These are phyloP conservation scores for Mythimna vitellina DNA, from an alignment of 2,888 invertebrate species.

Conservation along the genomic window DNA sequence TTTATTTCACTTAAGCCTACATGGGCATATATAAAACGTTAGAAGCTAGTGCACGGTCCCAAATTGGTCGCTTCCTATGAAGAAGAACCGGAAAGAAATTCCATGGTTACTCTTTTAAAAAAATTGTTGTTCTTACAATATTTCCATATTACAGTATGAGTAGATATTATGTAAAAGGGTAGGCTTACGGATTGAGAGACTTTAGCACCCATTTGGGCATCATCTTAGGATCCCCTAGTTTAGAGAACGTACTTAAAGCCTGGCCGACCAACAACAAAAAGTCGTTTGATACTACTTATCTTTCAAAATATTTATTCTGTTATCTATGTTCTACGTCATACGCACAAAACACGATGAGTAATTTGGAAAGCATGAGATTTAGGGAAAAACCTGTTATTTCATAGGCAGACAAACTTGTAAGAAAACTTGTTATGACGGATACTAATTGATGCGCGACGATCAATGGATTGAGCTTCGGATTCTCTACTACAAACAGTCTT, in stretches of 20 bases:
- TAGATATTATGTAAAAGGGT: too few relatives aligned
- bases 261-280: too few relatives aligned
- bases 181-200: background rate
- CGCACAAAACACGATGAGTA: background rate
- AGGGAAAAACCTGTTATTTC: constrained; percentile 7
- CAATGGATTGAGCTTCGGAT: background rate
- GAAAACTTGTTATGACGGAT: constrained; percentile 34
- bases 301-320: background rate
- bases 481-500: background rate
- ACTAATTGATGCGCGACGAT: background rate
- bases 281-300: background rate
- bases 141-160: too few relatives aligned
- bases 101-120: too few relatives aligned
- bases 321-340: background rate
- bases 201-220: background rate
- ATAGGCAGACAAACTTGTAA: constrained; percentile 2
- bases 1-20: too few relatives aligned
- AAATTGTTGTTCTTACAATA: too few relatives aligned
- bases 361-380: constrained; percentile 22
- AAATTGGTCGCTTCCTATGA: too few relatives aligned
- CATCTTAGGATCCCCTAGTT: background rate
- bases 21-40: too few relatives aligned
- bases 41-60: too few relatives aligned
- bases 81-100: too few relatives aligned
- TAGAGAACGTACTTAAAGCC: background rate